Percentiles rank a stretch among this genome's conserved stretches.
These are phyloP conservation scores for Balaeniceps rex DNA, from an alignment of 2,113 vertebrate genomes.

Conservation along the genomic window DNA sequence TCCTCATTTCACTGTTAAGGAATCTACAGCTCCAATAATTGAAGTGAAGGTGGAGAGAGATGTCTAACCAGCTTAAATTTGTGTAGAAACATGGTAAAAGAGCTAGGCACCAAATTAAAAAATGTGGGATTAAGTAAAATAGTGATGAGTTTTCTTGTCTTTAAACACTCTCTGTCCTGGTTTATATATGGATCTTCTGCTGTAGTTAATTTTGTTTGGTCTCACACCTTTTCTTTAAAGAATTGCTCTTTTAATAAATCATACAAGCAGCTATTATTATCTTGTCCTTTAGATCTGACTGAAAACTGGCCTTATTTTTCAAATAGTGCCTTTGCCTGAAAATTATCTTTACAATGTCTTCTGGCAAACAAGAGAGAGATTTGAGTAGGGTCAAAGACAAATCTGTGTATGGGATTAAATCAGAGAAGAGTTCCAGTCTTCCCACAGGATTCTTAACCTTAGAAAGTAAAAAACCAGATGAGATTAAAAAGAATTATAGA, in stretches of 20 bases:
- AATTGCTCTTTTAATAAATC: not conserved
- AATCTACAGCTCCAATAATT: not conserved
- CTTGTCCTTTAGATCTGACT: not conserved
- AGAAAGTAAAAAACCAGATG: not conserved
- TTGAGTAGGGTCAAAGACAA: not conserved
- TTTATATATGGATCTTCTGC: not conserved
- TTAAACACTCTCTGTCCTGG: not conserved
- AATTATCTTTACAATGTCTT: not conserved
- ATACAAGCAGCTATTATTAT: not conserved
- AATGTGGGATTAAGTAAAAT: not conserved
- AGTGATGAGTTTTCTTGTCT: not conserved
- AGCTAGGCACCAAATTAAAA: not conserved
- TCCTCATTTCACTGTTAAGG: not conserved
- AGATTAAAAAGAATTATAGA: not conserved
- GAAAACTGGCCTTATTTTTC: not conserved
- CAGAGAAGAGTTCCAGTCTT: not conserved
- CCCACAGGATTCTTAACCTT: not conserved
- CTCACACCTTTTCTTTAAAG: not conserved
- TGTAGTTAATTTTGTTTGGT: not conserved
- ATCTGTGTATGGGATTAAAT: not conserved
- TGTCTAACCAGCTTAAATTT: not conserved
- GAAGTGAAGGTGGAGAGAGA: not conserved
- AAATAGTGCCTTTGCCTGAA: not conserved
- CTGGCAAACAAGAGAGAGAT: not conserved
- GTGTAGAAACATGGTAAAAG: not conserved